Conservation (phyloP, 2,113 vertebrate genomes). For the Neofelis nebulosa region DNA sequence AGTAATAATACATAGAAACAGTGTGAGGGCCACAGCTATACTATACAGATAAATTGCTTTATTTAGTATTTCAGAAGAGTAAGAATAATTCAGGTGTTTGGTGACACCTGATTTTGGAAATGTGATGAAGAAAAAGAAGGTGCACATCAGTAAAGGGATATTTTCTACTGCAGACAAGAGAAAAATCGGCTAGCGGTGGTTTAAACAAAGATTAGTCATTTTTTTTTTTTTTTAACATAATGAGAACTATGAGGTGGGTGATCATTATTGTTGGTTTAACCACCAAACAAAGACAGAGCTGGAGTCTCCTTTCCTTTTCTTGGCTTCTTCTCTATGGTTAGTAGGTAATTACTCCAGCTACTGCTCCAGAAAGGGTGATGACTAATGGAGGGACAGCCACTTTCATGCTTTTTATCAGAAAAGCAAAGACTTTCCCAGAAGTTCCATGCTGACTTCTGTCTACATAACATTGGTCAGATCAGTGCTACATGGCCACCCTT, state of each 20-base stretch:
- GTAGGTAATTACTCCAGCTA: not conserved
- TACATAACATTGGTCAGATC: not conserved
- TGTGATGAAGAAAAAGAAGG: not conserved
- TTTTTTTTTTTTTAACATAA: not conserved
- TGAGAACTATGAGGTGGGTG: not conserved
- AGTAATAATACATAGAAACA: not conserved
- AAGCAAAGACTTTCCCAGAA: not conserved
- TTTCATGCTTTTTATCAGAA: not conserved
- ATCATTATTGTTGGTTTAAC: not conserved
- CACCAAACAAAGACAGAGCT: not conserved
- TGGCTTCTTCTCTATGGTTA: not conserved
- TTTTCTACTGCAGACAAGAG: not conserved
- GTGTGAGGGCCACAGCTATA: not conserved
- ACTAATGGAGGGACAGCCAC: not conserved
- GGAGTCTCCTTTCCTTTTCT: not conserved
- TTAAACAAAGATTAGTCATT: not conserved
- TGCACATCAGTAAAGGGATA: not conserved
- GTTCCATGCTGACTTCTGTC: not conserved
- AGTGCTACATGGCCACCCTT: not conserved
- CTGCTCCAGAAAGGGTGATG: not conserved
- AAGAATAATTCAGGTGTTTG: not conserved
- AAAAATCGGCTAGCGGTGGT: not conserved
- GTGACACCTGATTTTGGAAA: constrained; percentile 26
- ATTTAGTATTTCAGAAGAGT: not conserved
- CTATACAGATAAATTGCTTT: not conserved